Percentiles rank a stretch among this genome's conserved stretches.
These are phyloP conservation scores for Myioborus melanocephalus DNA, from an alignment of 2,797 vertebrate genomes.

Conservation along the genomic window DNA sequence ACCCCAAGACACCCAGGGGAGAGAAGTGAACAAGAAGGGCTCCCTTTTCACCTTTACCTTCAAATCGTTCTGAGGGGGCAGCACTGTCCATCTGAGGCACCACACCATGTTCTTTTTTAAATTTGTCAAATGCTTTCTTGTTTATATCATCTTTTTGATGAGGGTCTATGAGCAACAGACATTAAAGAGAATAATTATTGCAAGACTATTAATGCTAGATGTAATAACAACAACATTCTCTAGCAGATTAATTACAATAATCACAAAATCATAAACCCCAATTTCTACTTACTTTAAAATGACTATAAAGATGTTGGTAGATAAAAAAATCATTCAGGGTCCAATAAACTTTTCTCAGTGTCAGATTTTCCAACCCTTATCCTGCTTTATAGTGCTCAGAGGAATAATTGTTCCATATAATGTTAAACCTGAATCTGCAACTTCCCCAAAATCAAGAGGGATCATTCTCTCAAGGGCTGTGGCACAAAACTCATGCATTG, in stretches of 20 bases:
- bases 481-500: neutral
- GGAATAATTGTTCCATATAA: neutral
- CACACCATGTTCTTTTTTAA: conserved; percentile 90
- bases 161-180: conserved; percentile 81
- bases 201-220: neutral
- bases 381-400: neutral
- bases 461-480: neutral
- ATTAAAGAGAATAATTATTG: neutral
- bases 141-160: conserved; percentile 97
- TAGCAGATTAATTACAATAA: neutral
- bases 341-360: neutral
- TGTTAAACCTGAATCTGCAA: neutral
- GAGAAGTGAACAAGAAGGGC: neutral
- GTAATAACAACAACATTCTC: neutral
- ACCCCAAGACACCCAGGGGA: neutral
- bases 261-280: neutral
- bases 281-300: neutral
- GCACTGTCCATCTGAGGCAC: conserved; percentile 90
- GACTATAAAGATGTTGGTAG: neutral
- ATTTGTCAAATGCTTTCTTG: conserved; percentile 98
- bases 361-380: neutral
- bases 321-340: neutral
- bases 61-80: conserved; percentile 91
- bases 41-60: conserved; percentile 76
- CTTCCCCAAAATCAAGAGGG: neutral